Evolutionary conservation across 2,113 vertebrate species (phyloP), one percentile per base, ranked within the genome.

Genomic region (Gulo gulo): DNA sequence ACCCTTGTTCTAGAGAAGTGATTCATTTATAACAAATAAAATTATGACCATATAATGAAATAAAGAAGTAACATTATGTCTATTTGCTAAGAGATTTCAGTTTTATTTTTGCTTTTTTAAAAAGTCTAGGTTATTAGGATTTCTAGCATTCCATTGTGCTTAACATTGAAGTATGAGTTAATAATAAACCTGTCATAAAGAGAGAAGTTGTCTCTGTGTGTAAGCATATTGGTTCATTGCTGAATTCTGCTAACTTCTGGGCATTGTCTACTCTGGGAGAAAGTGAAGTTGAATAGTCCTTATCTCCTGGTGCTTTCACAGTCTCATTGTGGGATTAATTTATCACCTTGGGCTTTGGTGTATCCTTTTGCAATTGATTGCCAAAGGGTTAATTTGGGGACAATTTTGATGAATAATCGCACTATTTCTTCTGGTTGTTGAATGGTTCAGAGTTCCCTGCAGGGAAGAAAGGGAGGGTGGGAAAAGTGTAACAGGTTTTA

Each of bases 11-110:
- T 96, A 52, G 29, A 93, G 29, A 94, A 92, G 39, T 61, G 39
- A 39, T 88, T 96, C 1, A 1, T 92, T 96, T 91, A 31, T 82
- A 87, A 61, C 29, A 94, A 79, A 88, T 83, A 71, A 91, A 91
- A 95, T 88, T 24, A 79, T 91, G 95, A 18, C 71, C 20, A 39
- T 47, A 42, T 42, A 81, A 84, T 65, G 23, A 39, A 80, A 16
- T 69, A 39, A 80, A 20, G 50, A 92, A n/a, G 24, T 78, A 79
- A 80, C 18, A 61, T 94, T 87, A n/a, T 79, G 36, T 26, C 26
- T 57, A 84, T 76, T 96, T 94, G 36, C 69, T 81, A 36, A 45
- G 47, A 95, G 65, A 88, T 95, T 95, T 96, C n/a, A 87, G 67
- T 97, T 93, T 93, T 80, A 20, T 81, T 23, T 87, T 12, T 57